A percentile compares a stretch with the other conserved stretches of the same genome.
phyloP scores from a whole-genome alignment of 2,113 vertebrate genomes.

The Orientallactaga bullata region DNA sequence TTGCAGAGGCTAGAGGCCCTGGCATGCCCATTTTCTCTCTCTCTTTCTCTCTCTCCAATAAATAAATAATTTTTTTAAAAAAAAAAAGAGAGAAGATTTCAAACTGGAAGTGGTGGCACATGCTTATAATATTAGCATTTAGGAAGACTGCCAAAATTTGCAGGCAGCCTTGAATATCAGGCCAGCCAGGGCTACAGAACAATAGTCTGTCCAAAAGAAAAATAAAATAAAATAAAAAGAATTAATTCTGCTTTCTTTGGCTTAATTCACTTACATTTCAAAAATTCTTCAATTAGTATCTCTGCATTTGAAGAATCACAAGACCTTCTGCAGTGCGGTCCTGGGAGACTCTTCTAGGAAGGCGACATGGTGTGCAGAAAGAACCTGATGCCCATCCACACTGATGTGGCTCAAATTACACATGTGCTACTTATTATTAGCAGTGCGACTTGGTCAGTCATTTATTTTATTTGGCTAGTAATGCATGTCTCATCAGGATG shows the following conservation, averaged over 20 bases:
- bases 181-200: too few relatives aligned
- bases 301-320: neutral
- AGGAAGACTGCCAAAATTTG: too few relatives aligned
- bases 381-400: neutral
- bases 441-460: neutral
- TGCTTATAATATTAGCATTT: too few relatives aligned
- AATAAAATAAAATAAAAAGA: too few relatives aligned
- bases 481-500: neutral
- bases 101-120: too few relatives aligned
- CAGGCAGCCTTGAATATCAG: too few relatives aligned
- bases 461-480: neutral
- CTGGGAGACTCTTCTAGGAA: neutral
- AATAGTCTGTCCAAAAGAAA: too few relatives aligned
- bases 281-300: neutral
- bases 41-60: too few relatives aligned
- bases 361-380: neutral
- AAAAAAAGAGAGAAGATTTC: neutral
- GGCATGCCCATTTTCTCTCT: too few relatives aligned
- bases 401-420: neutral
- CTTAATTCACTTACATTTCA: conserved; percentile 38
- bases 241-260: neutral
- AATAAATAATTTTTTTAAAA: too few relatives aligned
- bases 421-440: neutral
- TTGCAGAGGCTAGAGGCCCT: too few relatives aligned
- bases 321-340: neutral